These are phyloP conservation scores for Aix galericulata DNA, from an alignment of 2,113 vertebrate species.

Conservation along the genomic window DNA sequence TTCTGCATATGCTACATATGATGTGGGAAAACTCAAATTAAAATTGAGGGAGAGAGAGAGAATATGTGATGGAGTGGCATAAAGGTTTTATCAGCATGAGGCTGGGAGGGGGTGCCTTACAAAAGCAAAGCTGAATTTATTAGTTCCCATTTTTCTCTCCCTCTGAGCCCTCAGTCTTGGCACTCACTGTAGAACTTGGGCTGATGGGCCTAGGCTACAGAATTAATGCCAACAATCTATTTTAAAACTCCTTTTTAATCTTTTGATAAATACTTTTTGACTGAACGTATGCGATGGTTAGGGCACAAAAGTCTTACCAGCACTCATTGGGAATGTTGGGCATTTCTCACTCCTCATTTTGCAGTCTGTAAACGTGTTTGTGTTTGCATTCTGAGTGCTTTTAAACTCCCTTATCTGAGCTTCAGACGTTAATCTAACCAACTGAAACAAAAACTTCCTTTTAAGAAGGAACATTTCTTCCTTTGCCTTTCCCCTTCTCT, in stretches of 20 bases:
- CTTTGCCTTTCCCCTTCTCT: not conserved
- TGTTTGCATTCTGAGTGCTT: not conserved
- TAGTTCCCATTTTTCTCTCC: not conserved
- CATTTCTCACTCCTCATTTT: not conserved
- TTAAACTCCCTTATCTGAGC: not conserved
- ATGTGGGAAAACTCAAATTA: conserved; percentile 48
- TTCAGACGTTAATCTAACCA: not conserved
- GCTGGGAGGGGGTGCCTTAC: not conserved
- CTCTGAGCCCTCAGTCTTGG: not conserved
- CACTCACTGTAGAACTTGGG: not conserved
- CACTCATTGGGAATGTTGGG: not conserved
- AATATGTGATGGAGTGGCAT: not conserved
- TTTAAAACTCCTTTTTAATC: conserved; percentile 16
- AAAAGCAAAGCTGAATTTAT: conserved; percentile 41
- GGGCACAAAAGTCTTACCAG: not conserved
- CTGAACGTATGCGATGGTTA: not conserved
- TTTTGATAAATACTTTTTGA: conserved; percentile 3
- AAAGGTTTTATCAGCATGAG: conserved; percentile 40
- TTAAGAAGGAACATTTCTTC: not conserved
- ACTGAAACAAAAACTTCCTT: not conserved
- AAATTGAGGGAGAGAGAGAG: not conserved
- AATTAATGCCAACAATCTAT: conserved; percentile 36
- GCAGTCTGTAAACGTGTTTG: not conserved
- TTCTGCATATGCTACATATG: conserved; percentile 42
- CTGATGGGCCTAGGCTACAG: not conserved